phyloP scores from a whole-genome alignment of 1,140 invertebrate species.

The Meloidogyne chitwoodi region DNA sequence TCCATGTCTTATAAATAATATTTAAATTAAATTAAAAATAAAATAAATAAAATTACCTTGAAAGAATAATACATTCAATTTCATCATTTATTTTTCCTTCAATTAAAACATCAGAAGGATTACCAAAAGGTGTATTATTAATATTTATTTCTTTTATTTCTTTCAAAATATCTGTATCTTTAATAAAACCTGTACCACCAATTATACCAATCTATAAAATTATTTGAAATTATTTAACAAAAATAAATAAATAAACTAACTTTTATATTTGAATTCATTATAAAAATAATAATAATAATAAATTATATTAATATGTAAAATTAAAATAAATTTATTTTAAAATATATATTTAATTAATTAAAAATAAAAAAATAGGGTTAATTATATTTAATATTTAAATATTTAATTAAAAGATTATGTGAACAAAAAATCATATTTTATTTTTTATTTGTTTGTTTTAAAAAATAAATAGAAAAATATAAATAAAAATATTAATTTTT shows the following conservation, averaged over 20 bases:
- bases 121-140: constrained; percentile 61
- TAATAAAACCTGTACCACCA: constrained; percentile 62
- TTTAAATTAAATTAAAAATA: background rate
- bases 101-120: constrained; percentile 62
- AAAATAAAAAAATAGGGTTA: too few relatives aligned
- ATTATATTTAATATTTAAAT: too few relatives aligned
- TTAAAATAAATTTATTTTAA: too few relatives aligned
- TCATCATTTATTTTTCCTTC: constrained; percentile 60
- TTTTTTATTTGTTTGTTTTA: too few relatives aligned
- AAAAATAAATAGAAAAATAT: too few relatives aligned
- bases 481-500: too few relatives aligned
- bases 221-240: too few relatives aligned
- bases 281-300: background rate
- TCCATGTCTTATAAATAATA: constrained; percentile 72
- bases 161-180: constrained; percentile 61
- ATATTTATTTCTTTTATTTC: constrained; percentile 57
- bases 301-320: too few relatives aligned
- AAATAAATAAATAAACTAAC: background rate
- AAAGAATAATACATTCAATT: constrained; percentile 61
- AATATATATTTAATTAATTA: too few relatives aligned
- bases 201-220: constrained; percentile 62
- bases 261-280: background rate
- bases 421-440: too few relatives aligned
- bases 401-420: too few relatives aligned
- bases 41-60: constrained; percentile 61